Base-by-base conservation (phyloP, 2,797 vertebrate genomes). In the Microchirus variegatus region DNA sequence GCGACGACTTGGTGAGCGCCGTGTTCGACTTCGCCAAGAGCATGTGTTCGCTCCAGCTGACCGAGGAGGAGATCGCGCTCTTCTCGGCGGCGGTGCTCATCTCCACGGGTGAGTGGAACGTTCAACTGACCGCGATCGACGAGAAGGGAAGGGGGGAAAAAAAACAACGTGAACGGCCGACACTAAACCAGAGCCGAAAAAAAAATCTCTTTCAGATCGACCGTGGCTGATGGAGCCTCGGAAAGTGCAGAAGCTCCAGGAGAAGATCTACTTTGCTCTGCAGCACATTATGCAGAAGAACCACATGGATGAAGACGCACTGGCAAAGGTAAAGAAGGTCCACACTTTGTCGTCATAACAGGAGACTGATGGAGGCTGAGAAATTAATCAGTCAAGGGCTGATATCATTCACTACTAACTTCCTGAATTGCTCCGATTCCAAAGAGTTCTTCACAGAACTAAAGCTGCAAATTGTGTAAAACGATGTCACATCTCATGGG, bases 251-350 rank as follows among this genome's bases (percentile, higher is more conserved):
- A 99, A 98, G 86, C 96, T 99, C 87, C 97, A 99, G 91, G 97
- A 99, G 91, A 99, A 98, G 89, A 99, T 99, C 87, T 99, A 98
- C 92, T 98, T 99, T 94, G 95, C 97, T 91, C 94, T 99, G 92
- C 98, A 99, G 85, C 97, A 99, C 77, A 96, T 99, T 83, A 99
- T 99, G 94, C 97, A 99, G 92, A 99, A 99, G 92, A 99, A 99
- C 91, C 98, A 99, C 87, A 95, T 99, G 77, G 96, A 99, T 0
- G 97, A 99, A 81, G 97, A 99, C 46, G 96, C 94, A 13, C 75
- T 99, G 87, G 95, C 97, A 65, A 99, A 99, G 95, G 98, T 98
- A 99, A 98, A 95, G 97, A 98, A 7, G n/a, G 53, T 22, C 13
- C 57, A 41, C 58, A 13, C 26, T 46, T 63, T 53, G n/a, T 18